phyloP scores from a whole-genome alignment of 1,140 invertebrate species.

The Cherax destructor region DNA sequence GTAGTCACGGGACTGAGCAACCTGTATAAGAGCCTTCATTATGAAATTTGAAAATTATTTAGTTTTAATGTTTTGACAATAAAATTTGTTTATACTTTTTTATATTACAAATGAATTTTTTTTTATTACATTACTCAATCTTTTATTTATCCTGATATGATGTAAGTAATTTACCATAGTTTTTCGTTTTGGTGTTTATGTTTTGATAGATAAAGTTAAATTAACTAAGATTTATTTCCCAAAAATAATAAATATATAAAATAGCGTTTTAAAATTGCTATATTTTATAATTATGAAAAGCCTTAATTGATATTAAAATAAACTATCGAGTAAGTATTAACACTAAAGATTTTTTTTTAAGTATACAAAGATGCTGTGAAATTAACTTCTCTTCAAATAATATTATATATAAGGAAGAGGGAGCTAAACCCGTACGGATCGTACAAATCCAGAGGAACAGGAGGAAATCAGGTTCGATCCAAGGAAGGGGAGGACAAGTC shows the following conservation, averaged over 20 bases:
- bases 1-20: constrained; percentile 36
- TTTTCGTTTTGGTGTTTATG: constrained; percentile 22
- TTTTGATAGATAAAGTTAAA: not conserved
- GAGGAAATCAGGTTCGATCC: too few relatives aligned
- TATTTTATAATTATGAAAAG: too few relatives aligned
- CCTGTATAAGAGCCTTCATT: not conserved
- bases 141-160: not conserved
- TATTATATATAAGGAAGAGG: too few relatives aligned
- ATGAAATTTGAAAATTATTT: not conserved
- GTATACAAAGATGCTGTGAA: too few relatives aligned
- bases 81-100: not conserved
- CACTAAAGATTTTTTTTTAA: too few relatives aligned
- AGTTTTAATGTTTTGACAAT: not conserved
- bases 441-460: too few relatives aligned
- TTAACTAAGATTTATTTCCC: not conserved
- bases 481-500: too few relatives aligned
- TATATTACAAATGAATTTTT: not conserved
- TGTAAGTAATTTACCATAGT: not conserved
- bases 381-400: too few relatives aligned
- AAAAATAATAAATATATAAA: not conserved
- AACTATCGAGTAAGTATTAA: too few relatives aligned
- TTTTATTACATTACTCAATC: not conserved
- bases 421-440: too few relatives aligned
- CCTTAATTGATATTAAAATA: too few relatives aligned
- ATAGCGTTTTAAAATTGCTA: too few relatives aligned